Conservation (phyloP, 2,113 vertebrate species). For the Paratilapia polleni region DNA sequence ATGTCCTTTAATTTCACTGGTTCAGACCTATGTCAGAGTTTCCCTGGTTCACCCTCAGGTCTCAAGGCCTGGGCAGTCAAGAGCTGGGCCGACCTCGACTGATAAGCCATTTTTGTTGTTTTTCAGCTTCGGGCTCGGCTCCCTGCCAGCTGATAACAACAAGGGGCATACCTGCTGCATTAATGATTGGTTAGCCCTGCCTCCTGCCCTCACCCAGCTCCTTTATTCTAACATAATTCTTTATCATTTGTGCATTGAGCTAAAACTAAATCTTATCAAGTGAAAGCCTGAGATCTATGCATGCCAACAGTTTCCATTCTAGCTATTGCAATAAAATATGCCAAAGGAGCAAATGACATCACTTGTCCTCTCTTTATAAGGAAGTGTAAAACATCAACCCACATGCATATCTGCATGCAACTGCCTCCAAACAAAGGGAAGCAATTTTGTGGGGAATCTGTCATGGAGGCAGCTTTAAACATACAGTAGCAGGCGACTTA, state of each 20-base stretch:
- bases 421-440: neutral
- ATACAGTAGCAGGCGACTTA: neutral
- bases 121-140: conserved; percentile 53
- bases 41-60: conserved; percentile 45
- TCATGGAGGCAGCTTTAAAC: neutral
- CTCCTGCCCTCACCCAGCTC: conserved; percentile 49
- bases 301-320: neutral
- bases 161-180: conserved; percentile 73
- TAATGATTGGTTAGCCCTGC: conserved; percentile 76
- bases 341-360: neutral
- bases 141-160: conserved; percentile 69
- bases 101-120: conserved; percentile 62
- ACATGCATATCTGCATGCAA: neutral
- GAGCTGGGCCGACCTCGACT: conserved; percentile 41
- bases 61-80: conserved; percentile 48
- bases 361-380: neutral
- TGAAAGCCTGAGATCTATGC: neutral
- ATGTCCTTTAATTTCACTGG: conserved; percentile 4
- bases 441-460: neutral
- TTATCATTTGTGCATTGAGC: conserved; percentile 33
- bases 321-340: neutral
- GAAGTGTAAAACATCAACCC: neutral
- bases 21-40: conserved; percentile 35
- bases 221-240: conserved; percentile 64
- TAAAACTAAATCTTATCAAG: conserved; percentile 45